Evolutionary conservation across 1,140 invertebrate species (phyloP).

Genomic region (Sitobion miscanthi): DNA sequence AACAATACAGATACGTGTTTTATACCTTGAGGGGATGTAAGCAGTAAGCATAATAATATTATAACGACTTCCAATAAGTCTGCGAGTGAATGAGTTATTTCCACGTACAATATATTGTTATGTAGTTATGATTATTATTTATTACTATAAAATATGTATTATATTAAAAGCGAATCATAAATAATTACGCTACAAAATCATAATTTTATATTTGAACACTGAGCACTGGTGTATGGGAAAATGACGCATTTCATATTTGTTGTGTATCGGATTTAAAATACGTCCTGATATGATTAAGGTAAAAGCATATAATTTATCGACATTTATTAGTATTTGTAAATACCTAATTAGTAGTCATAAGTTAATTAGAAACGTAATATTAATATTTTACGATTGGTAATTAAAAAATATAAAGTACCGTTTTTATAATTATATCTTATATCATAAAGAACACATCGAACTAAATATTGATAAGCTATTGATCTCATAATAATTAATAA

Average conservation of each 20-base stretch:
- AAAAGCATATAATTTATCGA: neutral
- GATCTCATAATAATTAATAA: neutral
- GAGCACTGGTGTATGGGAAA: neutral
- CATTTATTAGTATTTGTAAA: neutral
- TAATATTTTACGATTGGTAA: neutral
- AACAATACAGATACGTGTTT: slow-evolving; percentile 10
- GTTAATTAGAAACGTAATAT: neutral
- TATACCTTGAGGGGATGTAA: neutral
- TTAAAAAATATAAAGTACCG: neutral
- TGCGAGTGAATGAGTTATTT: neutral
- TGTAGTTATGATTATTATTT: neutral
- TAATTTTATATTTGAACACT: neutral
- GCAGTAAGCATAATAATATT: neutral
- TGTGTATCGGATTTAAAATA: neutral
- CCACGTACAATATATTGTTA: neutral
- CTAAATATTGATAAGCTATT: neutral
- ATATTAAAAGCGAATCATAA: neutral
- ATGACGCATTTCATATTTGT: neutral
- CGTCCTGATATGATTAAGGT: neutral
- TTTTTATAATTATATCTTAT: neutral
- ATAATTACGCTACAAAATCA: neutral
- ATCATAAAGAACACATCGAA: neutral
- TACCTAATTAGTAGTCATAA: neutral
- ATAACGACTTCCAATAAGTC: neutral
- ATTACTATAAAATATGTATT: neutral